Evolutionary conservation across 2,888 invertebrate genomes (phyloP).

Genomic region (Petrolisthes cinctipes): DNA sequence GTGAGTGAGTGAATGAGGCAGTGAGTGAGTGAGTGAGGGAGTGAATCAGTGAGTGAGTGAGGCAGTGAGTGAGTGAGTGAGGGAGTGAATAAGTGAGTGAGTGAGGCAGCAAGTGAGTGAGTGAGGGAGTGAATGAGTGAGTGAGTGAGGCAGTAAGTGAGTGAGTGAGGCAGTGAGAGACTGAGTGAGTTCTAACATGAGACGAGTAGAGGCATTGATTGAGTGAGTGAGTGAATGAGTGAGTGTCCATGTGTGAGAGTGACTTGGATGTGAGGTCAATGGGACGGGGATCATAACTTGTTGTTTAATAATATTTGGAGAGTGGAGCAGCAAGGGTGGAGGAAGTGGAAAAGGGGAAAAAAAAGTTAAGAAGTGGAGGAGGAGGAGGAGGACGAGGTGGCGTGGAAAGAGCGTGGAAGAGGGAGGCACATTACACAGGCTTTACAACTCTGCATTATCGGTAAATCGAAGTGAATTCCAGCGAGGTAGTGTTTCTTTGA

Average conservation of each 20-base stretch:
- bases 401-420: background rate
- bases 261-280: background rate
- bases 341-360: background rate
- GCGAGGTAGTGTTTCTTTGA: slow-evolving; percentile 12
- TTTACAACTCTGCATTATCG: slow-evolving; percentile 5
- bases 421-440: background rate
- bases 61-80: background rate
- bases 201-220: too few relatives aligned
- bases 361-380: background rate
- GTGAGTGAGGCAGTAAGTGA: too few relatives aligned
- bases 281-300: too few relatives aligned
- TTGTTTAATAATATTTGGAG: background rate
- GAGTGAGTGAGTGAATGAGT: background rate
- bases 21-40: too few relatives aligned
- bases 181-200: too few relatives aligned
- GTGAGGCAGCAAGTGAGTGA: too few relatives aligned
- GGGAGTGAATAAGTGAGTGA: too few relatives aligned
- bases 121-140: too few relatives aligned
- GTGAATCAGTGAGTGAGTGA: too few relatives aligned
- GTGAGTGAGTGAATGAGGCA: too few relatives aligned
- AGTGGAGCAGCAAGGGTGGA: too few relatives aligned
- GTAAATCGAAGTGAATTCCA: slow-evolving; percentile 18
- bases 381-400: background rate
- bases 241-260: background rate
- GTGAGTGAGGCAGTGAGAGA: too few relatives aligned